phyloP scores from a whole-genome alignment of 1,140 invertebrate genomes.

The Yoshiicerus persimilis region DNA sequence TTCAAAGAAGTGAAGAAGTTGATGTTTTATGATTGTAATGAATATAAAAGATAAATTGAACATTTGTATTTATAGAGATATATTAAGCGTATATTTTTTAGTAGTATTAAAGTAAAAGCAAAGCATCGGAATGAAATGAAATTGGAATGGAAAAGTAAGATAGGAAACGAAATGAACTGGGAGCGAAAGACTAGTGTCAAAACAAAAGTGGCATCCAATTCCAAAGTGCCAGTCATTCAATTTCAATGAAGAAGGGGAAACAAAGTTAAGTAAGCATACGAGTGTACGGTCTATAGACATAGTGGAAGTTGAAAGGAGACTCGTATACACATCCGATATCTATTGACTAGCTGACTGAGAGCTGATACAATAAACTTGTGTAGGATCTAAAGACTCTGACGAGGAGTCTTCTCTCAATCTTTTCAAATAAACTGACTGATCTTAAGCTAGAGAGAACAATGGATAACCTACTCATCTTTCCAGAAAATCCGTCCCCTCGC shows the following conservation, averaged over 20 bases:
- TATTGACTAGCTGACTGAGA: background rate
- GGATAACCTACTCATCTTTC: background rate
- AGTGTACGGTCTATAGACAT: background rate
- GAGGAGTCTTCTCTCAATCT: background rate
- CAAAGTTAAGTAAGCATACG: background rate
- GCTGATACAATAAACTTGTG: background rate
- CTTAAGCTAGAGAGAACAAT: background rate
- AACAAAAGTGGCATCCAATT: slow-evolving; percentile 22
- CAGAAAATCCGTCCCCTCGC: background rate
- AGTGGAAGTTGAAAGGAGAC: background rate
- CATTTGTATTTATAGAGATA: background rate
- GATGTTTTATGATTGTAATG: too few species aligned
- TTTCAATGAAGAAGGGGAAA: slow-evolving; percentile 22
- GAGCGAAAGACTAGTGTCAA: slow-evolving; percentile 21
- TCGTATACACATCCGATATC: background rate
- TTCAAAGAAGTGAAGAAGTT: too few species aligned
- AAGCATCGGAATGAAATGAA: background rate
- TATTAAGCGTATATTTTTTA: background rate
- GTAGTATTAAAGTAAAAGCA: background rate
- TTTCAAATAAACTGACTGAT: background rate
- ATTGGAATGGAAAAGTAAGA: slow-evolving; percentile 11
- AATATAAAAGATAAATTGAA: too few species aligned
- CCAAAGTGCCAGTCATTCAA: slow-evolving; percentile 18
- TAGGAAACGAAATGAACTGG: slow-evolving; percentile 14
- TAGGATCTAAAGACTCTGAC: background rate